Conservation (phyloP, 2,797 vertebrate species). For the Taenioides sp. region DNA sequence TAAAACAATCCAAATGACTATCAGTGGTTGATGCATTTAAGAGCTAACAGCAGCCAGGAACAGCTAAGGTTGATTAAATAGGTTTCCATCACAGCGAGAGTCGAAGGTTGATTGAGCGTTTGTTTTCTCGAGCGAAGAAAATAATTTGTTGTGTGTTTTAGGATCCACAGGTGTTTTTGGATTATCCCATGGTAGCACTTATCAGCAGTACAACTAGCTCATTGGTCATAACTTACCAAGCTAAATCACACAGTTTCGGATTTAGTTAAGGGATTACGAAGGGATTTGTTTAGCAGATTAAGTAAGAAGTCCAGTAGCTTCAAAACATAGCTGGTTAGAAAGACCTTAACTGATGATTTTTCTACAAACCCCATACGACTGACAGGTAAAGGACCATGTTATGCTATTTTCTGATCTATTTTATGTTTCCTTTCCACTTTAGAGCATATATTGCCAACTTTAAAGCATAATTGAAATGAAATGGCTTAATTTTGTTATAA, state of each 20-base stretch:
- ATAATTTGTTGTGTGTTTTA: constrained; percentile 41
- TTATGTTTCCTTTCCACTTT: too few relatives aligned
- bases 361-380: too few relatives aligned
- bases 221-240: constrained; percentile 31
- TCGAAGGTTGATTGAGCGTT: constrained; percentile 56
- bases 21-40: constrained; percentile 49
- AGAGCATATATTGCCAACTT: too few relatives aligned
- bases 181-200: constrained; percentile 44
- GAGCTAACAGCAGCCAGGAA: constrained; percentile 45
- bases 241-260: constrained; percentile 13
- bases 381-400: too few relatives aligned
- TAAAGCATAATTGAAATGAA: too few relatives aligned
- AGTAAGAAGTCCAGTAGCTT: neutral
- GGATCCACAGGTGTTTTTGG: constrained; percentile 48
- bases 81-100: constrained; percentile 40
- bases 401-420: too few relatives aligned
- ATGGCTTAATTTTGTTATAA: too few relatives aligned
- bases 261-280: neutral
- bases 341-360: neutral
- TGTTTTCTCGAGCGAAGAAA: constrained; percentile 50
- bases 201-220: constrained; percentile 45
- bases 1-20: constrained; percentile 30
- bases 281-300: neutral
- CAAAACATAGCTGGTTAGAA: constrained; percentile 2
- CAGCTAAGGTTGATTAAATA: constrained; percentile 59